Evolutionary conservation across 2,888 invertebrate genomes (phyloP).

Genomic region (Hyposoter dolosus): DNA sequence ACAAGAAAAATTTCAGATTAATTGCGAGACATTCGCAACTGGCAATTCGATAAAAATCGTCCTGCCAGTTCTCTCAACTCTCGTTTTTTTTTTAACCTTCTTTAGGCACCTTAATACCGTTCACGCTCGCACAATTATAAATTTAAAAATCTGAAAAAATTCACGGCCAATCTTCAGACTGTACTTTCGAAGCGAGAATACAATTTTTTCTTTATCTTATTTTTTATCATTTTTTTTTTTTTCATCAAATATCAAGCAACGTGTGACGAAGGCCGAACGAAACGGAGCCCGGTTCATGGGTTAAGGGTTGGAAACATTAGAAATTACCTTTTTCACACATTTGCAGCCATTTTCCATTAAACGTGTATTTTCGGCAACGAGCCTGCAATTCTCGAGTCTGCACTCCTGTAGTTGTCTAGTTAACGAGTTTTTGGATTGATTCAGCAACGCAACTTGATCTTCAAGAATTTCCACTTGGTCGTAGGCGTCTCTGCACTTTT

Average conservation of each 20-base stretch:
- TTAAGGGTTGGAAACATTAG: not conserved
- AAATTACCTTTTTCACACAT: constrained; percentile 75
- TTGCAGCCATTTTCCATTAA: constrained; percentile 77
- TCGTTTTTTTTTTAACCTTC: no score
- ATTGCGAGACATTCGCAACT: not conserved
- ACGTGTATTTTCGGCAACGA: constrained; percentile 75
- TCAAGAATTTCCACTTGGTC: constrained; percentile 73
- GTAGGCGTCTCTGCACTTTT: constrained; percentile 63
- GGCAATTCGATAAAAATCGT: not conserved
- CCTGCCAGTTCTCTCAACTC: no score
- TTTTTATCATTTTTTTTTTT: no score
- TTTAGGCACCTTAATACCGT: no score
- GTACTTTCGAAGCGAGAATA: no score
- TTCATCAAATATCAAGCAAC: no score
- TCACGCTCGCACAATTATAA: no score
- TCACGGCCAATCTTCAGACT: no score
- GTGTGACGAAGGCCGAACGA: no score
- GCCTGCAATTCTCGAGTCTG: constrained; percentile 73
- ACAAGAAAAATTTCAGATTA: not conserved
- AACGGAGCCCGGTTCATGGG: no score
- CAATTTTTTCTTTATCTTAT: no score
- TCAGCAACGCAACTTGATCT: constrained; percentile 72
- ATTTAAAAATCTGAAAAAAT: no score
- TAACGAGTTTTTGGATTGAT: constrained; percentile 74
- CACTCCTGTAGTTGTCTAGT: constrained; percentile 75